phyloP scores from a whole-genome alignment of 2,797 vertebrate genomes.

The Acestrorhynchus altus region DNA sequence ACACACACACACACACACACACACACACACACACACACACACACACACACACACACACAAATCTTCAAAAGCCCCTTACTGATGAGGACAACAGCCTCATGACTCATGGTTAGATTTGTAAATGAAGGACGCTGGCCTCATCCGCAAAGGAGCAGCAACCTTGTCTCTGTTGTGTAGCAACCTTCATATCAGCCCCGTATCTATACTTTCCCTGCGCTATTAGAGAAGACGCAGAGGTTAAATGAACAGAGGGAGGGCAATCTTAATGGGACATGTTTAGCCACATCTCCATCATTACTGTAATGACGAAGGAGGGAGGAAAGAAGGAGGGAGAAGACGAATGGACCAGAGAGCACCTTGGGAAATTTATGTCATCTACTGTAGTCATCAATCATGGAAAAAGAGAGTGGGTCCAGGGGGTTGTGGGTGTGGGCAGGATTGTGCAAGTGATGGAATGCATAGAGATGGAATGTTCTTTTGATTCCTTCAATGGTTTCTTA shows the following conservation, averaged over 20 bases:
- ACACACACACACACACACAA: not conserved
- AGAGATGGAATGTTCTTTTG: not conserved
- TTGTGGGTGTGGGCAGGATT: not conserved
- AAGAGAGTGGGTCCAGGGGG: not conserved
- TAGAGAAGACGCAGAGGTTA: constrained; percentile 45
- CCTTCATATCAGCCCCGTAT: constrained; percentile 44
- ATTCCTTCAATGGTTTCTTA: not conserved
- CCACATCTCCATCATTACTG: constrained; percentile 44
- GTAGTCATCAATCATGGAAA: constrained; percentile 47
- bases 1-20: too few species aligned
- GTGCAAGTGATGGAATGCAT: not conserved
- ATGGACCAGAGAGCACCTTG: constrained; percentile 44
- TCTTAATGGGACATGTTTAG: constrained; percentile 35
- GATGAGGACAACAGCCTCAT: constrained; percentile 53
- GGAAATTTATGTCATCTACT: constrained; percentile 54
- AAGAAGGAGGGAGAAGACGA: constrained; percentile 17
- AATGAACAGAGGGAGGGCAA: constrained; percentile 38
- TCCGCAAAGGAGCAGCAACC: constrained; percentile 34
- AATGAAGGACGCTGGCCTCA: constrained; percentile 50
- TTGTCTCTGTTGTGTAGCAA: constrained; percentile 43
- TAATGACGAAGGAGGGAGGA: constrained; percentile 50
- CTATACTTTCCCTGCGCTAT: constrained; percentile 26
- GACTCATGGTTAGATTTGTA: constrained; percentile 56
- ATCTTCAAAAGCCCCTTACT: constrained; percentile 33
- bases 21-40: constrained; percentile 7